Evolutionary conservation across 1,140 invertebrate species (phyloP).

Genomic region (Lasioglossum baleicum): DNA sequence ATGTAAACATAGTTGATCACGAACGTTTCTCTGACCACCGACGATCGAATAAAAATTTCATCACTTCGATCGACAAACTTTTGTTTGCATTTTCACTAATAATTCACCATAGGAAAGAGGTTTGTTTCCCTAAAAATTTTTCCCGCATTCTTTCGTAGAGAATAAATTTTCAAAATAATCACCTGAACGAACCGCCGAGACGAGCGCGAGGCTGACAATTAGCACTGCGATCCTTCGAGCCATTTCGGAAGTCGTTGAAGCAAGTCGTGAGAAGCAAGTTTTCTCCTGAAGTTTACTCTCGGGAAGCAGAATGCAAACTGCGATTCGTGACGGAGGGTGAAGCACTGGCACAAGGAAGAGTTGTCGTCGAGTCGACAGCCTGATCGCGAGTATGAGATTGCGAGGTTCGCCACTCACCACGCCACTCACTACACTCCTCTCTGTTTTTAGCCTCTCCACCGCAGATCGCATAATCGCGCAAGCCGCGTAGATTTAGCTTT

Average conservation of each 20-base stretch:
- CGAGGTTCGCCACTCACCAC: slow-evolving; percentile 33
- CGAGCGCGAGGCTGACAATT: slow-evolving; percentile 32
- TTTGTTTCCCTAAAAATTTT: too few species aligned
- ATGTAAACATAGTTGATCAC: too few species aligned
- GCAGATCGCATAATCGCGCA: slow-evolving; percentile 5
- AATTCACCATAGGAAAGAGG: too few species aligned
- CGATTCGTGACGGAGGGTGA: slow-evolving; percentile 28
- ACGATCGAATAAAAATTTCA: too few species aligned
- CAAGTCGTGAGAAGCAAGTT: too few species aligned
- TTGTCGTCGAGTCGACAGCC: slow-evolving; percentile 51
- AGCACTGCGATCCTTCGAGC: slow-evolving; percentile 46
- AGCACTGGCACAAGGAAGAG: slow-evolving; percentile 35
- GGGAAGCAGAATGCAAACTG: slow-evolving; percentile 21
- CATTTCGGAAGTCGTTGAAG: too few species aligned
- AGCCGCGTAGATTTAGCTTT: slow-evolving; percentile 1
- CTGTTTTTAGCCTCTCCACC: too few species aligned
- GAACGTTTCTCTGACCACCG: too few species aligned
- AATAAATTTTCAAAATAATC: too few species aligned
- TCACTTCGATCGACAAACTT: too few species aligned
- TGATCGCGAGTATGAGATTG: slow-evolving; percentile 55
- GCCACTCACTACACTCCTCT: slow-evolving; percentile 23
- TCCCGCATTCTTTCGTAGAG: too few species aligned
- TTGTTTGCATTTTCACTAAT: too few species aligned
- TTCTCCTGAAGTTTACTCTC: slow-evolving; percentile 48
- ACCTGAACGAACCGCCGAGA: slow-evolving; percentile 43